Percentiles rank a stretch among this genome's conserved stretches.
phyloP scores from a whole-genome alignment of 2,797 vertebrate genomes.

The Schizopygopsis pylzovi region DNA sequence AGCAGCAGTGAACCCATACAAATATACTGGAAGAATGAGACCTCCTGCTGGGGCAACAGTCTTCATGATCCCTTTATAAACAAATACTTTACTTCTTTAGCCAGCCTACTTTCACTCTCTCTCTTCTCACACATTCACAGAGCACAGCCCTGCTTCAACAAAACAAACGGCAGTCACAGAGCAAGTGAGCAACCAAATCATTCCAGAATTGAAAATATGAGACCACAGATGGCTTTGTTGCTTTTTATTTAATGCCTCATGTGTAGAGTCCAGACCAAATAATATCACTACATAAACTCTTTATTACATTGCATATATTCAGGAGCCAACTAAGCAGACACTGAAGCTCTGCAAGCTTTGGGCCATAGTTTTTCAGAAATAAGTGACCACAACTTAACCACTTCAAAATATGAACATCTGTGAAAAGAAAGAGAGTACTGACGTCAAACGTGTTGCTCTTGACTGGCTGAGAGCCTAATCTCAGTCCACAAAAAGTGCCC shows the following conservation, averaged over 20 bases:
- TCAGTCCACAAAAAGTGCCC: background rate
- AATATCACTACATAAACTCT: constrained; percentile 7
- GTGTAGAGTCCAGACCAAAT: background rate
- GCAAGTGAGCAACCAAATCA: background rate
- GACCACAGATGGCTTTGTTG: constrained; percentile 11
- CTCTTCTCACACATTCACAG: background rate
- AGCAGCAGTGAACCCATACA: constrained; percentile 52
- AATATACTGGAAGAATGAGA: constrained; percentile 35
- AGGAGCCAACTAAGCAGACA: constrained; percentile 4
- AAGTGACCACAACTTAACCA: constrained; percentile 49
- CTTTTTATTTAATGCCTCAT: constrained; percentile 5
- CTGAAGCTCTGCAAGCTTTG: background rate
- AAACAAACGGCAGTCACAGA: background rate
- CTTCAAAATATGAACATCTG: constrained; percentile 58
- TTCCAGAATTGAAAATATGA: background rate
- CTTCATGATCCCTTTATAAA: constrained; percentile 38
- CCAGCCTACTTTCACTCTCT: background rate
- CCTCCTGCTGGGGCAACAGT: constrained; percentile 40
- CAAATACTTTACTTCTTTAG: constrained; percentile 34
- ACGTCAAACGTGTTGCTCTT: constrained; percentile 7
- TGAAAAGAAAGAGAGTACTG: constrained; percentile 39
- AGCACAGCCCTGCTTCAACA: background rate
- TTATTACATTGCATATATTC: background rate
- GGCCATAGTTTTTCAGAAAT: constrained; percentile 45
- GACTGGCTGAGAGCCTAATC: background rate